Base-by-base conservation (phyloP, 2,888 invertebrate species). In the Tridacna gigas region DNA sequence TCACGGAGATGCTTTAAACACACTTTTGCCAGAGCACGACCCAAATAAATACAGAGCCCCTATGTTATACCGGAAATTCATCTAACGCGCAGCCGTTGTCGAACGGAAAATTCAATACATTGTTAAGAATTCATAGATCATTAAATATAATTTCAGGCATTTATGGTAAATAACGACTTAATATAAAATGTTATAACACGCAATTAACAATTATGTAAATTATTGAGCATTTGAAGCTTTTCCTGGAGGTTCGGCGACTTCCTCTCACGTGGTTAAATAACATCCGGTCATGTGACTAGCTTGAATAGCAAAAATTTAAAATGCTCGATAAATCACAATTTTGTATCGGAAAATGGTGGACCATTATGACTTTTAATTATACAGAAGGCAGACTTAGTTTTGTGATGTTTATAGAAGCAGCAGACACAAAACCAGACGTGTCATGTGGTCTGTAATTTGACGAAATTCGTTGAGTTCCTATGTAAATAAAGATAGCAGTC, bases 141-240 rank as follows among this genome's bases (percentile, higher is more conserved):
- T 71, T 71, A 71, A 48, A 45, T 51, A 51, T 51, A 51, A 71
- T 71, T n/a, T 25, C 51, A 47, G 13, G 51, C 26, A 22, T 71
- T 69, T 25, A 48, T 71, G 51, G n/a, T 51, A 71, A 71, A 71
- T 51, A 71, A 71, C 9, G 47, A 47, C 20, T 71, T 51, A 71
- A 71, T 71, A 51, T 71, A 47, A 47, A 71, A 71, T 37, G 47
- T 47, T 65, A 37, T 63, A 47, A 47, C 45, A 75, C 20, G 75
- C 63, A 63, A 75, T 75, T 37, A 75, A 63, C 65, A 63, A 63
- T 75, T 63, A 75, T 63, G 77, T 67, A 67, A 69, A 69, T 67
- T 69, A 77, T 25, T 60, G 77, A 77, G 77, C 67, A 77, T 77
- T 77, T 77, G 77, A 77, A 77, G 77, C 77, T 56, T 51, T 51